These are phyloP conservation scores for Nematopogon swammerdamellus DNA, from an alignment of 2,888 invertebrate species.

Conservation along the genomic window DNA sequence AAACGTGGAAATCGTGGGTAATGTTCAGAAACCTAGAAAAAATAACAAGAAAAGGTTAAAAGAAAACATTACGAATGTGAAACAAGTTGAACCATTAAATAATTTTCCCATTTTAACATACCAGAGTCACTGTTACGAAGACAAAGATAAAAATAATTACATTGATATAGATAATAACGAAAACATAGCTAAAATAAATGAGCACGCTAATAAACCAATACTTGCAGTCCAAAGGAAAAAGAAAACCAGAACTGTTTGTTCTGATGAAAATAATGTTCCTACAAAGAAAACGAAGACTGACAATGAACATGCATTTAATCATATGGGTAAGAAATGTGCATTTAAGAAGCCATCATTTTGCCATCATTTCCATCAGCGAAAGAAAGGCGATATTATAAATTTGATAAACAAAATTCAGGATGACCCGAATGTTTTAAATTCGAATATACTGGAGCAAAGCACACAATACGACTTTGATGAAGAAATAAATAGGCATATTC, in stretches of 20 bases:
- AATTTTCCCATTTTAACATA: conserved; percentile 18
- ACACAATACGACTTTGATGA: neutral
- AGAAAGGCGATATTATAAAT: neutral
- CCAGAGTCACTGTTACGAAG: conserved; percentile 23
- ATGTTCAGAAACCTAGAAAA: too few relatives aligned
- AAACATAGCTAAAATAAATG: too few relatives aligned
- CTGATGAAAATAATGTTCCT: conserved; percentile 17
- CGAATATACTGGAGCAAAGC: neutral
- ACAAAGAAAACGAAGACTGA: conserved; percentile 3
- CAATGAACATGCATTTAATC: conserved; percentile 6
- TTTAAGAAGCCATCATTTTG: too few relatives aligned
- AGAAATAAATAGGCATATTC: neutral
- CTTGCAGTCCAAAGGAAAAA: too few relatives aligned
- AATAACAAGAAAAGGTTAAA: too few relatives aligned
- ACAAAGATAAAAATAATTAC: conserved; percentile 6
- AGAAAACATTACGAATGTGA: too few relatives aligned
- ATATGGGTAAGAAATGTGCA: conserved; percentile 2
- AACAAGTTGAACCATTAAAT: too few relatives aligned
- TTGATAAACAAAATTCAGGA: neutral
- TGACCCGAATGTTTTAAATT: neutral
- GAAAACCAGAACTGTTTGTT: conserved; percentile 20
- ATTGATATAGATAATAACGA: too few relatives aligned
- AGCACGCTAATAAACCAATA: too few relatives aligned
- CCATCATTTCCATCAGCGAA: neutral
- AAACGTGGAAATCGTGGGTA: neutral